Conservation (phyloP, 2,888 invertebrate species). For the Augiades crinisus region DNA sequence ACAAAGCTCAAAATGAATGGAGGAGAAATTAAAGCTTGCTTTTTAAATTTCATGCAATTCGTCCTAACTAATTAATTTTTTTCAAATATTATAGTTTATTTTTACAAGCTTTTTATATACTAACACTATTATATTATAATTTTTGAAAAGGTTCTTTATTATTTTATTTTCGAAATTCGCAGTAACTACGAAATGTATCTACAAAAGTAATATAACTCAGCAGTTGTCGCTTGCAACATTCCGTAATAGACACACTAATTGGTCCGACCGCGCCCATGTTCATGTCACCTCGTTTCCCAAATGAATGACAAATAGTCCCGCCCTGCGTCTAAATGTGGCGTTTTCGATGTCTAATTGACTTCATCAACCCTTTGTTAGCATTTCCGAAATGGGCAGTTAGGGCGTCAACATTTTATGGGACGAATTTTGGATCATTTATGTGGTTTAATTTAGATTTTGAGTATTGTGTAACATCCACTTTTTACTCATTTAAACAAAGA, state of each 20-base stretch:
- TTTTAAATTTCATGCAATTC: constrained; percentile 73
- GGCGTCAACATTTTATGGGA: constrained; percentile 42
- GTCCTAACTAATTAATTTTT: no score
- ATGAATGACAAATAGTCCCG: constrained; percentile 75
- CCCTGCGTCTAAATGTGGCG: constrained; percentile 61
- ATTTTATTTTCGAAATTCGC: not conserved
- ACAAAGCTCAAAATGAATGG: constrained; percentile 77
- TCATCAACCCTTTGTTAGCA: constrained; percentile 65
- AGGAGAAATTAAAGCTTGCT: constrained; percentile 71
- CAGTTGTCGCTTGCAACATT: constrained; percentile 11
- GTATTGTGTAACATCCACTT: not conserved
- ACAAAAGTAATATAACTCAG: not conserved
- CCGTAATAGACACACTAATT: constrained; percentile 64
- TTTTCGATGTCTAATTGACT: constrained; percentile 75
- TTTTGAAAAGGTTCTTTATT: no score
- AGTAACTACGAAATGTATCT: not conserved
- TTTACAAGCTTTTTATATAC: no score
- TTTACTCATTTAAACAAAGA: no score
- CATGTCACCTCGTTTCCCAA: constrained; percentile 75
- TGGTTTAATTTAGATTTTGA: not conserved
- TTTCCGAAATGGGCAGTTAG: constrained; percentile 56
- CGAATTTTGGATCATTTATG: not conserved
- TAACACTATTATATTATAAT: no score
- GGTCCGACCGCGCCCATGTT: constrained; percentile 68
- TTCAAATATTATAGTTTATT: no score